A percentile compares a stretch with the other conserved stretches of the same genome.
Evolutionary conservation across 2,888 invertebrate species (phyloP).

Genomic region (Sisyra nigra): DNA sequence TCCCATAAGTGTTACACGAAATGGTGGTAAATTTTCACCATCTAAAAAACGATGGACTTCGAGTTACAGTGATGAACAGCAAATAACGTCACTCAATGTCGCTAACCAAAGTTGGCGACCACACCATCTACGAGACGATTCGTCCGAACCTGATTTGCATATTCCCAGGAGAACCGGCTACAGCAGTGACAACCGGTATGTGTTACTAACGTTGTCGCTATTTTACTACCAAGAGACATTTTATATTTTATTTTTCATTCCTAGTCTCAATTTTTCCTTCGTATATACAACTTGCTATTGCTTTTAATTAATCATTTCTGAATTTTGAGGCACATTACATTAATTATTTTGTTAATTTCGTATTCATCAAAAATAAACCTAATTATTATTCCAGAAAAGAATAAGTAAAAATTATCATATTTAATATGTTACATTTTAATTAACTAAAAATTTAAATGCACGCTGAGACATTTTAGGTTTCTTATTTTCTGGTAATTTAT

Average conservation of each 20-base stretch:
- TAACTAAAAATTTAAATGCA: too few relatives aligned
- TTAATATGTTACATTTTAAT: too few relatives aligned
- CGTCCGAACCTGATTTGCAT: slow-evolving; percentile 40
- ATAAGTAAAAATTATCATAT: neutral
- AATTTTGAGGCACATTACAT: neutral
- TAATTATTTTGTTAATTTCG: neutral
- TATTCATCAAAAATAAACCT: neutral
- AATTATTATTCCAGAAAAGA: neutral
- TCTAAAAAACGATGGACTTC: slow-evolving; percentile 9
- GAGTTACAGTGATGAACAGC: slow-evolving; percentile 22
- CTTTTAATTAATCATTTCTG: too few relatives aligned
- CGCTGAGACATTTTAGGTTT: too few relatives aligned
- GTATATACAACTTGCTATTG: neutral
- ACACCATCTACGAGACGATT: slow-evolving; percentile 18
- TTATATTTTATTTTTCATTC: neutral
- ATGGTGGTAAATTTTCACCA: neutral
- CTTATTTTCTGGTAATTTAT: too few relatives aligned
- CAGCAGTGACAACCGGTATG: slow-evolving; percentile 35
- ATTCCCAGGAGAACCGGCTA: slow-evolving; percentile 36
- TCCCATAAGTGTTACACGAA: neutral
- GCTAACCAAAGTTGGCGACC: too few relatives aligned
- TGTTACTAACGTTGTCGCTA: slow-evolving; percentile 8
- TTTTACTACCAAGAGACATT: neutral
- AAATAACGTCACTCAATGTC: slow-evolving; percentile 16
- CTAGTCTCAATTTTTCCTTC: neutral